These are phyloP conservation scores for Fulmarus glacialis DNA, from an alignment of 2,113 vertebrate species.

Conservation along the genomic window DNA sequence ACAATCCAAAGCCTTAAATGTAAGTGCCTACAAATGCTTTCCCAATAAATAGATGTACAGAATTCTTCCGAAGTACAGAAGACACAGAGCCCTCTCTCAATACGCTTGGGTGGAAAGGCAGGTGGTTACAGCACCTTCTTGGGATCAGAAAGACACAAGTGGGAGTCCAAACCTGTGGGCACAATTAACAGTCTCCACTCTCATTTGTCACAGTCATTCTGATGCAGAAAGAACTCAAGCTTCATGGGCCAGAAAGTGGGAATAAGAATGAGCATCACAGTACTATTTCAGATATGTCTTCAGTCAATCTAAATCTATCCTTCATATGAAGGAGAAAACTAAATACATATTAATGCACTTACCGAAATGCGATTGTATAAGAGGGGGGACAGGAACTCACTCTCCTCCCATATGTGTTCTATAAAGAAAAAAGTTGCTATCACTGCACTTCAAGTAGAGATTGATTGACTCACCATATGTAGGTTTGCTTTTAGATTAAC, in stretches of 20 bases:
- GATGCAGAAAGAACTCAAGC: neutral
- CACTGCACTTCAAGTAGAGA: neutral
- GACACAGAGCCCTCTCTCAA: neutral
- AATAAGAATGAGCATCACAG: neutral
- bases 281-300: neutral
- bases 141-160: neutral
- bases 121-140: neutral
- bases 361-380: slow-evolving; percentile 1
- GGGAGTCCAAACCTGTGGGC: neutral
- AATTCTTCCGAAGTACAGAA: neutral
- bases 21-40: neutral
- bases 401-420: slow-evolving; percentile 13
- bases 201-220: slow-evolving; percentile 2
- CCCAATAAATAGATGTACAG: neutral
- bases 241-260: neutral
- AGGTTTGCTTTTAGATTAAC: slow-evolving; percentile 22
- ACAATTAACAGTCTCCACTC: neutral
- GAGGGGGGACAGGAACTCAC: neutral
- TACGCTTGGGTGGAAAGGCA: neutral
- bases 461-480: slow-evolving; percentile 49
- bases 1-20: neutral
- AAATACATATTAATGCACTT: slow-evolving; percentile 32
- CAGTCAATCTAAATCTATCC: neutral
- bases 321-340: neutral
- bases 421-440: neutral